A percentile compares a stretch with the other conserved stretches of the same genome.
Conservation (phyloP, 2,113 vertebrate genomes). For the Pluvialis apricaria region DNA sequence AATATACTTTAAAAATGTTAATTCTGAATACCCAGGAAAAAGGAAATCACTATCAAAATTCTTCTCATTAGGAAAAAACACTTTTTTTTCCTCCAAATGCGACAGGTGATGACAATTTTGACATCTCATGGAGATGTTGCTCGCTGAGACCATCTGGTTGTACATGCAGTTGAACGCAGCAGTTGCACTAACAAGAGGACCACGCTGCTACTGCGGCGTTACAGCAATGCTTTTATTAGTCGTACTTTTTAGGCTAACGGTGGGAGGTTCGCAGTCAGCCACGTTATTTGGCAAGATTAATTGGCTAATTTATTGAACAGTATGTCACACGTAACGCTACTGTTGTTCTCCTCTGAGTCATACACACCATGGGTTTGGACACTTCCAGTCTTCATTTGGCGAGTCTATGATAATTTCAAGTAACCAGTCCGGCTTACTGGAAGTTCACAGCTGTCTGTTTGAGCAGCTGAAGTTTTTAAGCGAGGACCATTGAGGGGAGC, state of each 20-base stretch:
- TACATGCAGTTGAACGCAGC: accelerated
- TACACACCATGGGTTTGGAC: neutral
- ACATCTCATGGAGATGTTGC: neutral
- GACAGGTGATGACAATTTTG: neutral
- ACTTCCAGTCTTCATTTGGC: neutral
- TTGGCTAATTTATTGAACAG: neutral
- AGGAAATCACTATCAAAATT: neutral
- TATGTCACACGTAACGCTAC: neutral
- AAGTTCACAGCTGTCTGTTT: neutral
- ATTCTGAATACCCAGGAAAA: neutral
- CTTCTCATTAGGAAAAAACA: neutral
- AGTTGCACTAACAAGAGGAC: neutral
- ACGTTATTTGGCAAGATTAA: constrained; percentile 5
- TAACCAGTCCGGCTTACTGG: neutral
- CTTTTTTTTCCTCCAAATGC: neutral
- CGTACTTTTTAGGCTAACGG: neutral
- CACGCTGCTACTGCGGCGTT: accelerated
- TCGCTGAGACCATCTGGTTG: neutral
- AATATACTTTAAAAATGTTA: neutral
- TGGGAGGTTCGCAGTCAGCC: neutral
- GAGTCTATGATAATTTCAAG: neutral
- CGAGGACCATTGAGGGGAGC: neutral
- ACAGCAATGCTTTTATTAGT: neutral
- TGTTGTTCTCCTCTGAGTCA: constrained; percentile 8
- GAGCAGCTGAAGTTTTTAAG: neutral